phyloP scores from a whole-genome alignment of 2,888 invertebrate genomes.

The Protodeltote pygarga region DNA sequence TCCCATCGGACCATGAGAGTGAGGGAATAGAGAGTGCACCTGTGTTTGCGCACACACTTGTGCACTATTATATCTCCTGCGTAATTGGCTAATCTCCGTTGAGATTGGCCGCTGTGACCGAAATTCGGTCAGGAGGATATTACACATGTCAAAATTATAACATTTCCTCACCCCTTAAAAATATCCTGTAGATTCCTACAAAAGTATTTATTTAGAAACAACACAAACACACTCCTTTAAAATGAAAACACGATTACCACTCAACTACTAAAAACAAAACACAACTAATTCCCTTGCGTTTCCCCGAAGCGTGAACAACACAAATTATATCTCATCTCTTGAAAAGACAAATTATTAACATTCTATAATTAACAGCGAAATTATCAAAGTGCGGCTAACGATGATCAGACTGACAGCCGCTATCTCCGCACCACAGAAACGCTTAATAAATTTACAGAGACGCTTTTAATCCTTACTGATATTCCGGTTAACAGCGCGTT shows the following conservation, averaged over 20 bases:
- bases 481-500: slow-evolving; percentile 1
- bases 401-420: slow-evolving; percentile 8
- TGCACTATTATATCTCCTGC: too few relatives aligned
- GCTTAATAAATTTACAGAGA: slow-evolving; percentile 30
- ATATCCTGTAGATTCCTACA: too few relatives aligned
- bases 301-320: not conserved
- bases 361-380: slow-evolving; percentile 27
- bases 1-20: too few relatives aligned
- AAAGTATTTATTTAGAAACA: too few relatives aligned
- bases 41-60: too few relatives aligned
- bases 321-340: slow-evolving; percentile 3
- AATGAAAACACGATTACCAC: not conserved
- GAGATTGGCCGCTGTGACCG: too few relatives aligned
- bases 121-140: too few relatives aligned
- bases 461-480: slow-evolving; percentile 24
- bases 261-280: not conserved
- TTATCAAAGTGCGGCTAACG: slow-evolving; percentile 13
- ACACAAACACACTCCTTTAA: not conserved
- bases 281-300: not conserved
- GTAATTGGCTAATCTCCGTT: too few relatives aligned
- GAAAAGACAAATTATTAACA: slow-evolving; percentile 26
- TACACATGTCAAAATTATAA: too few relatives aligned
- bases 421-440: slow-evolving; percentile 24
- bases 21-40: too few relatives aligned
- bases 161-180: too few relatives aligned